phyloP scores from a whole-genome alignment of 2,888 invertebrate genomes.

The Selenia dentaria region DNA sequence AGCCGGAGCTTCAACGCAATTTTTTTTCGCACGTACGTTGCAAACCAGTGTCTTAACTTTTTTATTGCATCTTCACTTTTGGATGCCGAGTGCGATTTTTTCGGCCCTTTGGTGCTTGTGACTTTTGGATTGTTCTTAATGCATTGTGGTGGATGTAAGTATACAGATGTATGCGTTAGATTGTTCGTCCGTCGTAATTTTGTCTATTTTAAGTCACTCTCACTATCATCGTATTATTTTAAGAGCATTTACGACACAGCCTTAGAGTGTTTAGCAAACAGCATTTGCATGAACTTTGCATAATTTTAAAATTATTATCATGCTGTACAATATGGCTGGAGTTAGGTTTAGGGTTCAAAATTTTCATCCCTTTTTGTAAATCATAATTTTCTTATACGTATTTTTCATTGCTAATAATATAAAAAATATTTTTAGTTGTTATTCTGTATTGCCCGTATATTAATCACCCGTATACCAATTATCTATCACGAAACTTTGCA shows the following conservation, averaged over 20 bases:
- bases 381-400: neutral
- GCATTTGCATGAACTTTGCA: neutral
- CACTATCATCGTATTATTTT: slow-evolving; percentile 22
- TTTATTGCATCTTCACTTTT: slow-evolving; percentile 36
- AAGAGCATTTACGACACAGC: slow-evolving; percentile 4
- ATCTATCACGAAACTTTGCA: slow-evolving; percentile 83
- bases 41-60: slow-evolving; percentile 35
- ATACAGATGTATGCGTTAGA: slow-evolving; percentile 50
- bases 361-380: neutral
- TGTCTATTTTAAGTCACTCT: slow-evolving; percentile 26
- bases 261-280: neutral
- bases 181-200: slow-evolving; percentile 74
- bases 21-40: slow-evolving; percentile 34
- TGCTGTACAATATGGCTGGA: too few species aligned
- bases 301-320: too few species aligned
- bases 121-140: slow-evolving; percentile 73
- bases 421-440: slow-evolving; percentile 34
- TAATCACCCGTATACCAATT: slow-evolving; percentile 78
- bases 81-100: slow-evolving; percentile 45
- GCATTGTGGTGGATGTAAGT: slow-evolving; percentile 79
- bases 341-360: too few species aligned
- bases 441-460: slow-evolving; percentile 64
- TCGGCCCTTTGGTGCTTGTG: slow-evolving; percentile 51
- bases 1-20: slow-evolving; percentile 53
- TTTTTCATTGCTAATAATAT: too few species aligned